These are phyloP conservation scores for Clarias batrachus DNA, from an alignment of 2,113 vertebrate genomes.

Conservation along the genomic window DNA sequence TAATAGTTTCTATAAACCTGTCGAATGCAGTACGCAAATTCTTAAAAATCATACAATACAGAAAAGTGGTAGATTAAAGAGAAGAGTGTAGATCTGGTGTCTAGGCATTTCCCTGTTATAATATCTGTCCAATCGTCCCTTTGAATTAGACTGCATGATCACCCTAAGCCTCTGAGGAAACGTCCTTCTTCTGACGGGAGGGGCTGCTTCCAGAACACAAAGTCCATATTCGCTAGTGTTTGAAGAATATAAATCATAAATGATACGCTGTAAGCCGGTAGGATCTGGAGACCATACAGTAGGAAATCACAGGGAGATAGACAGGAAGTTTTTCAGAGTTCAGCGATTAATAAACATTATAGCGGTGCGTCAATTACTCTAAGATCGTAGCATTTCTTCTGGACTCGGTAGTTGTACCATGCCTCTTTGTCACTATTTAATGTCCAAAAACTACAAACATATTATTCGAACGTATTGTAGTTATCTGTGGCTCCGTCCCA, in stretches of 20 bases:
- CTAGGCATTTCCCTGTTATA: neutral
- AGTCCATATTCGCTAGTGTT: neutral
- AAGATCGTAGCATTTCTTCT: too few species aligned
- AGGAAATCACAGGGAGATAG: too few species aligned
- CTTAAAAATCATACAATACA: neutral
- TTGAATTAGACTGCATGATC: neutral
- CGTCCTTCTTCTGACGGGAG: neutral
- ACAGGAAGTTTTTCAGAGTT: too few species aligned
- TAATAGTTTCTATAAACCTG: neutral
- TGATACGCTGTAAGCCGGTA: neutral
- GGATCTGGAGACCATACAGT: too few species aligned
- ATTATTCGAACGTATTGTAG: too few species aligned
- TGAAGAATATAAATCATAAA: neutral
- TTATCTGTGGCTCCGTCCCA: too few species aligned
- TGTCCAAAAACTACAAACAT: too few species aligned
- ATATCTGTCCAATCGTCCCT: neutral
- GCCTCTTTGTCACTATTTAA: too few species aligned
- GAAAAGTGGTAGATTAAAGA: neutral
- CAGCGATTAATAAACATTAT: too few species aligned
- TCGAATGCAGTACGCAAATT: neutral
- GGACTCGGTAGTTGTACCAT: too few species aligned
- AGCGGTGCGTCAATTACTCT: too few species aligned
- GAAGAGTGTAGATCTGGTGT: neutral
- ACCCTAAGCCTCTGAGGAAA: neutral
- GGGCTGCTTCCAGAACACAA: neutral